Base-by-base conservation (phyloP, 2,797 vertebrate species). In the Hyperoplus lanceolatus region DNA sequence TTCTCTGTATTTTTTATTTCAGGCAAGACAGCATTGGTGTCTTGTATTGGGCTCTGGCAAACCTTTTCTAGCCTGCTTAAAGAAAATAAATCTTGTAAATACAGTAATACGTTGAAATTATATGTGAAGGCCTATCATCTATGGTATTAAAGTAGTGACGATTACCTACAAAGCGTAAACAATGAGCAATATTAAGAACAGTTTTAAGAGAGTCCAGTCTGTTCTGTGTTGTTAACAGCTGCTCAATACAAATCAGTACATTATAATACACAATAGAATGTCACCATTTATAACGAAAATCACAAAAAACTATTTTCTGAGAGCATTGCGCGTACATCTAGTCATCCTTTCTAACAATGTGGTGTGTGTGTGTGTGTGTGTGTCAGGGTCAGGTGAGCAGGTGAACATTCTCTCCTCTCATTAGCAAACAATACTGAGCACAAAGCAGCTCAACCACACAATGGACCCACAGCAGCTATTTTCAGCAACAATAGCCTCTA, bases 351-450 rank as follows among this genome's bases (percentile, higher is more conserved):
- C 70, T 73, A 62, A 79, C 65, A 70, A 68, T 21, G 49, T 55
- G 46, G 38, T 64, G 48, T 51, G 58, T 58, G 58, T 41, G 71
- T 75, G 81, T 80, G 80, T 56, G 65, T 69, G 80, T 85, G 3
- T 43, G 90, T 92, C 92, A 93, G 86, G 89, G 90, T 92, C 92
- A 93, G 86, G 89, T 91, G 93, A 93, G 87, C 86, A 87, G 87
- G 86, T 92, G 93, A 95, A 93, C 93, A 92, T 94, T 94, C 93
- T 93, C 90, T 89, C 80, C 87, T 87, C 88, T 80, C 88, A 82
- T 78, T 82, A 83, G 65, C 57, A 73, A 81, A 94, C 91, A 94
- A 92, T 87, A 14, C 77, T 15, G 83, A 82, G 72, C 89, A 94
- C 92, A 93, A 92, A 90, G 88, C 84, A 79, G 67, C 77, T 54